Evolutionary conservation across 2,113 vertebrate species (phyloP).

Genomic region (Odontophorus gujanensis): DNA sequence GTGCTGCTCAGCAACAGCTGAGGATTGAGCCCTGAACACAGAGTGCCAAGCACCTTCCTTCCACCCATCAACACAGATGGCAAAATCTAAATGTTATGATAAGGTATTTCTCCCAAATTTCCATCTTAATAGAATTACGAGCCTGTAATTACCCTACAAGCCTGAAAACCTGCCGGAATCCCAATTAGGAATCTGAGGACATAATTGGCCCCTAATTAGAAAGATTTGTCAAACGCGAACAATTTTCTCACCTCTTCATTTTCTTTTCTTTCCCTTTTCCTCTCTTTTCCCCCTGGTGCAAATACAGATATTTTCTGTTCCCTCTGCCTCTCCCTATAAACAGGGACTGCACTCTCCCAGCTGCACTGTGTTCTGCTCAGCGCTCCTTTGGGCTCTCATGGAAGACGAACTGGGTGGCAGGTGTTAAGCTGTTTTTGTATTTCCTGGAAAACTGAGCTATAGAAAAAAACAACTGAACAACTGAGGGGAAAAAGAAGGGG

Average conservation of each 20-base stretch:
- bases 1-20: accelerated
- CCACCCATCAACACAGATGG: constrained; percentile 50
- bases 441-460: not conserved
- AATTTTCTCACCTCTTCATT: constrained; percentile 64
- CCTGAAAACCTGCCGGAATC: constrained; percentile 79
- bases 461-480: not conserved
- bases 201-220: constrained; percentile 83
- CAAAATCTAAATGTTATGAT: constrained; percentile 76
- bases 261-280: not conserved
- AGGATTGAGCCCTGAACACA: not conserved
- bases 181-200: constrained; percentile 79
- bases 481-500: not conserved
- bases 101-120: constrained; percentile 71
- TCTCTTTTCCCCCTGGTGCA: not conserved
- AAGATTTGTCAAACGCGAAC: constrained; percentile 79
- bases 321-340: not conserved
- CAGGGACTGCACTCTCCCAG: not conserved
- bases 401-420: not conserved
- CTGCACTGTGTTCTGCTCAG: not conserved
- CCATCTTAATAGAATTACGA: constrained; percentile 74
- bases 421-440: not conserved
- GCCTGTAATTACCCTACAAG: constrained; percentile 79
- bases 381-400: not conserved
- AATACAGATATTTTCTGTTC: not conserved
- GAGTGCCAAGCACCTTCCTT: not conserved